Evolutionary conservation across 2,797 vertebrate genomes (phyloP).

Genomic region (Cygnus olor): DNA sequence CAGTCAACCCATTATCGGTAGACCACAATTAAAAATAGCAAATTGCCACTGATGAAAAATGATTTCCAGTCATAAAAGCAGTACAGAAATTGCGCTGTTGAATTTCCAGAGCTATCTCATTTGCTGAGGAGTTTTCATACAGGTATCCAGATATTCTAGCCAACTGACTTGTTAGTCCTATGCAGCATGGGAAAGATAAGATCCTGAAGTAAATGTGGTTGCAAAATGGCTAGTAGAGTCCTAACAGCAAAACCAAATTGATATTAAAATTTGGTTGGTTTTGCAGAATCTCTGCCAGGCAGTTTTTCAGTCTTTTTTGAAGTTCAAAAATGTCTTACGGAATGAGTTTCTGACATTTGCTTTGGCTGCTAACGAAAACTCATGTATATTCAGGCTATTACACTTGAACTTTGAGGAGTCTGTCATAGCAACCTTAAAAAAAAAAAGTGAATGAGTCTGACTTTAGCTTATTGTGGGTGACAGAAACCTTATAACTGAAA

Average conservation of each 20-base stretch:
- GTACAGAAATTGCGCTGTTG: not conserved
- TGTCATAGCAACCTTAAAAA: not conserved
- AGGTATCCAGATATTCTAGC: not conserved
- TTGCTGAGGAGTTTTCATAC: not conserved
- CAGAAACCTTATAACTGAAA: not conserved
- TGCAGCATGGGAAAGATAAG: not conserved
- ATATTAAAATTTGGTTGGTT: not conserved
- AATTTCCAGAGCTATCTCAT: not conserved
- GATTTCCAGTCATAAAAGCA: not conserved
- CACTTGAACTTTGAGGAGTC: not conserved
- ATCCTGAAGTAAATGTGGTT: not conserved
- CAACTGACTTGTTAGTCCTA: not conserved
- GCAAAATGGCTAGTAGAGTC: not conserved
- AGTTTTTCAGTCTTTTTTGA: not conserved
- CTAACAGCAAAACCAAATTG: not conserved
- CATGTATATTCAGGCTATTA: not conserved
- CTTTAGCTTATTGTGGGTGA: not conserved
- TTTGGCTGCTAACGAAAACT: constrained; percentile 4
- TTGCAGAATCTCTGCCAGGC: not conserved
- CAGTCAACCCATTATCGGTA: not conserved
- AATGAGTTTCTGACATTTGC: not conserved
- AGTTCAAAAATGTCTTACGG: not conserved
- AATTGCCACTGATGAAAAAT: not conserved
- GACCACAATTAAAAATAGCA: not conserved
- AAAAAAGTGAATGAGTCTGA: not conserved